Evolutionary conservation across 1,140 invertebrate genomes (phyloP).

Genomic region (Idris sp.): DNA sequence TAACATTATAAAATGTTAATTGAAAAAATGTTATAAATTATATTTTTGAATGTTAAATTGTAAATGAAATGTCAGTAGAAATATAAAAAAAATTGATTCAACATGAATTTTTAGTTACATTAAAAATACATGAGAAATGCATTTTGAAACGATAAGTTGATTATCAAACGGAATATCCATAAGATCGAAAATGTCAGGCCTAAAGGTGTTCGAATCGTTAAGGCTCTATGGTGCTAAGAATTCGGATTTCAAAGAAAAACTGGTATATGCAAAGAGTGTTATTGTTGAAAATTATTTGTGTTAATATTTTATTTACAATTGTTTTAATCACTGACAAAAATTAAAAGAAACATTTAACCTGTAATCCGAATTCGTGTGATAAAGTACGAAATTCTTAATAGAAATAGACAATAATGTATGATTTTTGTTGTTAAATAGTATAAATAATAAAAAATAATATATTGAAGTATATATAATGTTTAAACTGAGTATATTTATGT

Average conservation of each 20-base stretch:
- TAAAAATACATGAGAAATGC: conserved; percentile 6
- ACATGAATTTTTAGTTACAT: neutral
- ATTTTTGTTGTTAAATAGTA: conserved; percentile 31
- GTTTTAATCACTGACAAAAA: neutral
- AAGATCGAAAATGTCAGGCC: conserved; percentile 31
- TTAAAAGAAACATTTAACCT: conserved; percentile 9
- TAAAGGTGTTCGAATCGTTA: conserved; percentile 9
- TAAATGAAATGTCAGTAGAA: no score
- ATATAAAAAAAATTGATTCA: no score
- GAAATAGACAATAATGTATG: conserved; percentile 55
- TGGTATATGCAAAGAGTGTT: neutral
- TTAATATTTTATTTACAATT: conserved; percentile 12
- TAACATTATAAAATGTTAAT: conserved; percentile 27
- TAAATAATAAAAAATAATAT: conserved; percentile 30
- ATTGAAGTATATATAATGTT: conserved; percentile 24
- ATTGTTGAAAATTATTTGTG: conserved; percentile 4
- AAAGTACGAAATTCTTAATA: conserved; percentile 40
- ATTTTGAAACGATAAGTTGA: neutral
- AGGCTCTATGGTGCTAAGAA: conserved; percentile 11
- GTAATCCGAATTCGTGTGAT: conserved; percentile 49
- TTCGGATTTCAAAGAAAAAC: conserved; percentile 36
- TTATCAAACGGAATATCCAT: no score
- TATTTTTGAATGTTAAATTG: no score
- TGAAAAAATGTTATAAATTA: no score
- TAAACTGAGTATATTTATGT: conserved; percentile 32